Percentiles rank a stretch among this genome's conserved stretches.
These are phyloP conservation scores for Lontra canadensis DNA, from an alignment of 2,113 vertebrate species.

Conservation along the genomic window DNA sequence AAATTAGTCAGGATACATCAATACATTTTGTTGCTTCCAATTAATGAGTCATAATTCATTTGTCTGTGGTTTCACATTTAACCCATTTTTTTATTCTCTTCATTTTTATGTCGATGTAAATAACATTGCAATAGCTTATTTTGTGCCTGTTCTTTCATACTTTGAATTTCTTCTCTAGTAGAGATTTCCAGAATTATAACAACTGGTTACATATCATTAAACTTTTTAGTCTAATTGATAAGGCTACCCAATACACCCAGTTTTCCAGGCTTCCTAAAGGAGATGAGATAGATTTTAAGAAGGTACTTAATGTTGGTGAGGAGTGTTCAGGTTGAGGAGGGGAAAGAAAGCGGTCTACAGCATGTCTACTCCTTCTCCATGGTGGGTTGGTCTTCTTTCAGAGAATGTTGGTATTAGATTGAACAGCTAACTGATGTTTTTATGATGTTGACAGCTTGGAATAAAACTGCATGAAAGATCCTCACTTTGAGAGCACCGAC, in stretches of 20 bases:
- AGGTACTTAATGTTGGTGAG: neutral
- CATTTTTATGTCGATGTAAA: neutral
- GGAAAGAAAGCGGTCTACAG: neutral
- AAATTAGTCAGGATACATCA: neutral
- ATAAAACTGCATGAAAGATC: neutral
- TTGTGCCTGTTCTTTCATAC: neutral
- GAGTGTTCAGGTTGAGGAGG: neutral
- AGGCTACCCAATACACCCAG: fast-evolving
- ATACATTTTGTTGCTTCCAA: neutral
- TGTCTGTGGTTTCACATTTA: neutral
- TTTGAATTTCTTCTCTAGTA: neutral
- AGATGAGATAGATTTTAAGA: neutral
- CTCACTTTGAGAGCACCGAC: neutral
- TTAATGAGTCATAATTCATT: neutral
- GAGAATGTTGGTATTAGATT: neutral
- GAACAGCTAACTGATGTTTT: neutral
- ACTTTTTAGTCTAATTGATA: neutral
- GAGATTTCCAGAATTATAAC: neutral
- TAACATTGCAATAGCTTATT: neutral
- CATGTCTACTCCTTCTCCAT: neutral
- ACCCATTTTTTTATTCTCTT: neutral
- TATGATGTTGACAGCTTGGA: neutral
- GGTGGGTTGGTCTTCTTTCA: neutral
- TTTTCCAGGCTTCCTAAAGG: neutral
- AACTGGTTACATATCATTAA: neutral